Base-by-base conservation (phyloP, 2,888 invertebrate species). In the Agriotes lineatus region DNA sequence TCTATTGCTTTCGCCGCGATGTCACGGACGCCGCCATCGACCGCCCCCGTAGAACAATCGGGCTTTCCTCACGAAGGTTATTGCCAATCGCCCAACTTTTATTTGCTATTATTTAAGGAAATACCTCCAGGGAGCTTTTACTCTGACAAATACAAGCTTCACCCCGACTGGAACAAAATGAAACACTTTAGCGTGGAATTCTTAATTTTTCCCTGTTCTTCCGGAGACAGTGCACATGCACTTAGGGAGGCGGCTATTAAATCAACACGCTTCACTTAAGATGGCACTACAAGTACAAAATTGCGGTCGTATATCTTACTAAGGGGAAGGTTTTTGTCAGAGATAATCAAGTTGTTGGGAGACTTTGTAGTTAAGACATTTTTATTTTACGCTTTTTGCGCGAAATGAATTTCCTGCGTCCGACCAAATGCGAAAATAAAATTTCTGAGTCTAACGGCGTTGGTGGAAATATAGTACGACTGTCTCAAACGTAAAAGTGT, bases 81-180 rank as follows among this genome's bases (percentile, higher is more conserved):
- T 60, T 60, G 54, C 58, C 63, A 63, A 68, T 63, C 58, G 52
- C 20, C 57, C 44, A 62, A 68, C 52, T 58, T 65, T 65, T 58
- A 65, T 65, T 65, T 57, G 58, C 48, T 50, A 50, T 58, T 65
- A 65, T 65, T 65, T 65, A 58, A 57, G 42, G 48, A 22, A 50
- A 56, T 57, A 57, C 33, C 56, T 54, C 56, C 10, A 39, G 56
- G 56, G 56, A 52, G 33, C 52, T 33, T 52, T 52, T 33, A 33
- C 52, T 18, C 52, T 52, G 52, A 52, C 52, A 52, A 52, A 52
- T 19, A 33, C 33, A 52, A 18, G 52, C 35, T 48, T 25, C 48
- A 12, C 52, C 16, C 14, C 16, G 52, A 16, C 35, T 30, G 18
- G 33, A 48, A 52, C 25, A 33, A 52, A 52, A 52, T 52, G 35